Base-by-base conservation (phyloP, 2,113 vertebrate genomes). In the Leiothrix lutea region DNA sequence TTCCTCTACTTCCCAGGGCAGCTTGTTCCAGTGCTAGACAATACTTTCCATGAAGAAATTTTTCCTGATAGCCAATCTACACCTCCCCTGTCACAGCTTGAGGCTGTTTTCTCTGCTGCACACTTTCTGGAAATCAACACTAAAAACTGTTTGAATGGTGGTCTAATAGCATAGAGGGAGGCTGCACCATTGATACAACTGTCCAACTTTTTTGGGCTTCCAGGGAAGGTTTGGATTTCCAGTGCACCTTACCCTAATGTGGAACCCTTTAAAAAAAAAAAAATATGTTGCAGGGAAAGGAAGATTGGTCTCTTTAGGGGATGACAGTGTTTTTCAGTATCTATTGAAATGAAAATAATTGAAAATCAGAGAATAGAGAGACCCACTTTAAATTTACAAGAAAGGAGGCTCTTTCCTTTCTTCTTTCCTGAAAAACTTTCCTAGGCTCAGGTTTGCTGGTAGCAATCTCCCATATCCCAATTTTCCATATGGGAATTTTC, bases 71-170 rank as follows among this genome's bases (percentile, higher is more conserved):
- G 5, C 22, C 3, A n/a, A 3, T 11, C 26, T 48, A 16, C 53
- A 44, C 2, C 4, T 51, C 1, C 6, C 8, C 6, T 47, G 14
- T 6, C 1, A 2, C 51, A 80, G 5, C 18, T 6, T 42, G 35
- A 58, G 15, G 12, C 35, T 9, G 0, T 31, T 90, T 54, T n/a
- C 25, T 62, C 23, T 66, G 9, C 28, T 83, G 56, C 50, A 72
- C 24, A 21, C 24, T 29, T 92, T 61, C 26, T 66, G 28, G 51
- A 84, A 73, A 42, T 11, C 5, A 2, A 3, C 1, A 1, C 21
- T 45, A 44, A 79, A 64, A 36, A 28, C 5, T 54, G 33, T 21
- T n/a, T 66, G 40, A 54, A 45, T 18, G 12, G 14, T 75, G 28
- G 6, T 60, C 42, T 69, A 44, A 57, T 1, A 72, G 23, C 23